Evolutionary conservation across 2,797 vertebrate species (phyloP).

Genomic region (Cichlasoma orientale): DNA sequence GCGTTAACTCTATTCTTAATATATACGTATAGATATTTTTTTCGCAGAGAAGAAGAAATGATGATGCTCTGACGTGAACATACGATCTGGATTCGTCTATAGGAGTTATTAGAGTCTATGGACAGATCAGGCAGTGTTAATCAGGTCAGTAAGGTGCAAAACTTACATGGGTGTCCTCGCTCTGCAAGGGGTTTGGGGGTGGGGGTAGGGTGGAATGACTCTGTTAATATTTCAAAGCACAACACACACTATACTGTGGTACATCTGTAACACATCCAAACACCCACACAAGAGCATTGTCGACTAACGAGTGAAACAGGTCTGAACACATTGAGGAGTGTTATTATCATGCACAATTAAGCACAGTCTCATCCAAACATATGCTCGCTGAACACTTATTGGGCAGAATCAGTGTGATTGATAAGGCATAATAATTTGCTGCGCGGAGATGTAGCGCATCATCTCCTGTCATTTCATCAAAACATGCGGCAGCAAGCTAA

Average conservation of each 20-base stretch:
- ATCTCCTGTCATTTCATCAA: constrained; percentile 42
- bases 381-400: constrained; percentile 55
- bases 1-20: too few species aligned
- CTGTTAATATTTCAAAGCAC: constrained; percentile 71
- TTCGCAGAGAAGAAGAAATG: not conserved
- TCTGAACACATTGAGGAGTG: constrained; percentile 47
- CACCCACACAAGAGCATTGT: constrained; percentile 21
- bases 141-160: constrained; percentile 51
- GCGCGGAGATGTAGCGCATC: constrained; percentile 41
- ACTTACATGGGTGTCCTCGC: constrained; percentile 90
- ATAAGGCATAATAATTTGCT: constrained; percentile 61
- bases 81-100: constrained; percentile 37
- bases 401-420: constrained; percentile 65
- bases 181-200: constrained; percentile 73
- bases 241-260: constrained; percentile 42
- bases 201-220: constrained; percentile 55
- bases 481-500: constrained; percentile 19
- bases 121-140: constrained; percentile 48
- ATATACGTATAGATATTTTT: not conserved
- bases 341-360: constrained; percentile 73
- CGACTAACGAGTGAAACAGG: constrained; percentile 43
- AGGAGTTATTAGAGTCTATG: not conserved
- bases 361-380: constrained; percentile 57
- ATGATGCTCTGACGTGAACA: not conserved
- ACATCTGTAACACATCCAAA: constrained; percentile 43